Evolutionary conservation across 2,113 vertebrate species (phyloP).

Genomic region (Cyprinus carpio): DNA sequence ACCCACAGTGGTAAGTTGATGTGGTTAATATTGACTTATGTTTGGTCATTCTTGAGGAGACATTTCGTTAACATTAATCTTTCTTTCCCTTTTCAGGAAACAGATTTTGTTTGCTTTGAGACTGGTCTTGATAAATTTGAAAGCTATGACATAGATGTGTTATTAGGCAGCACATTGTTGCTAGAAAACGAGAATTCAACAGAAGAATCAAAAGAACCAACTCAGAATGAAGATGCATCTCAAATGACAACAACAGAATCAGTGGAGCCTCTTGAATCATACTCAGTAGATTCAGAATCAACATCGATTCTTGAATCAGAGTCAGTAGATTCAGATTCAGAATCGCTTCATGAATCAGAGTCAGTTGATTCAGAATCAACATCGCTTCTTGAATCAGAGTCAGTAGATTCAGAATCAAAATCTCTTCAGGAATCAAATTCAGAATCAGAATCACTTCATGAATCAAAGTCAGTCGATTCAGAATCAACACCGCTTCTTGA

Average conservation of each 20-base stretch:
- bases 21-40: not conserved
- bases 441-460: not conserved
- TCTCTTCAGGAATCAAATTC: not conserved
- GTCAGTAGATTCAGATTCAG: too few species aligned
- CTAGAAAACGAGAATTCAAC: conserved; percentile 27
- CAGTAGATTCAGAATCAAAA: not conserved
- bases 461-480: not conserved
- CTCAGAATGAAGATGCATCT: conserved; percentile 40
- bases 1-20: conserved; percentile 82
- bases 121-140: conserved; percentile 86
- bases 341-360: too few species aligned
- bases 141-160: conserved; percentile 83
- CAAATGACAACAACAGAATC: not conserved
- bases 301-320: too few species aligned
- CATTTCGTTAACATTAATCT: not conserved
- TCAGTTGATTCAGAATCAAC: not conserved
- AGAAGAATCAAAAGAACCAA: not conserved
- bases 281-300: too few species aligned
- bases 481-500: not conserved
- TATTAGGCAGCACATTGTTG: conserved; percentile 70
- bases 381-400: not conserved
- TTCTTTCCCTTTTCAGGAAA: conserved; percentile 80
- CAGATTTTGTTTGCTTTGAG: conserved; percentile 95
- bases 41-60: not conserved
- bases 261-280: not conserved